Base-by-base conservation (phyloP, 2,113 vertebrate genomes). In the Rallus limicola region DNA sequence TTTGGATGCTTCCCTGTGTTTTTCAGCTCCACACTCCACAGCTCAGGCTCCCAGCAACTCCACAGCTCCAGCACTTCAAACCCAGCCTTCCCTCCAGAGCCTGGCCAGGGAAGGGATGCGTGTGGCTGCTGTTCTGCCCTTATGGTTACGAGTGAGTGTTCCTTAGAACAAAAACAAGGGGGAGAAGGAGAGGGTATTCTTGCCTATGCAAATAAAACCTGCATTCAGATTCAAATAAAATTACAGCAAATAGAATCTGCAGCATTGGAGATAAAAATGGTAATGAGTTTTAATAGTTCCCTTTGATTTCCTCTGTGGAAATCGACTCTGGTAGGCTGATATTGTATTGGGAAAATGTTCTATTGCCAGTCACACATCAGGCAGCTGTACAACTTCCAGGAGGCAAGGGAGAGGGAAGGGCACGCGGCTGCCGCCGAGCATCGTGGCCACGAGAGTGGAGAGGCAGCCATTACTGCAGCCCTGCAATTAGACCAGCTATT, bases 181-280 rank as follows among this genome's bases (percentile, higher is more conserved):
- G 42, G 75, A 88, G 69, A 86, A 46, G 42, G 59, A 59, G 50
- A n/a, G 19, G 19, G 55, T 70, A 18, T 38, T 62, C 42, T 62
- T 85, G 56, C 62, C 77, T 69, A 25, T 16, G 75, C 89, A 94
- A 95, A 95, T 38, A 80, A 18, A 56, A 58, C 29, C 72, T 40
- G 65, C 72, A 74, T 92, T 93, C 90, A 72, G 76, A 93, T 84
- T 82, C 56, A 79, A 91, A 86, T 63, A 80, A 91, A 97, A 79
- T 31, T 24, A 84, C 1, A 53, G 78, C 80, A 91, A 95, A 76
- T 46, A 52, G 83, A 79, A 87, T 83, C 91, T 94, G 94, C 40
- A 50, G 91, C 92, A 60, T 26, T 94, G 81, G 92, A 97, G 95
- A 96, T 92, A 97, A 95, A 95, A 90, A 95, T 94, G 92, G 88